Evolutionary conservation across 2,113 vertebrate species (phyloP), one percentile per base, ranked within the genome.

Genomic region (Struthidea cinerea): DNA sequence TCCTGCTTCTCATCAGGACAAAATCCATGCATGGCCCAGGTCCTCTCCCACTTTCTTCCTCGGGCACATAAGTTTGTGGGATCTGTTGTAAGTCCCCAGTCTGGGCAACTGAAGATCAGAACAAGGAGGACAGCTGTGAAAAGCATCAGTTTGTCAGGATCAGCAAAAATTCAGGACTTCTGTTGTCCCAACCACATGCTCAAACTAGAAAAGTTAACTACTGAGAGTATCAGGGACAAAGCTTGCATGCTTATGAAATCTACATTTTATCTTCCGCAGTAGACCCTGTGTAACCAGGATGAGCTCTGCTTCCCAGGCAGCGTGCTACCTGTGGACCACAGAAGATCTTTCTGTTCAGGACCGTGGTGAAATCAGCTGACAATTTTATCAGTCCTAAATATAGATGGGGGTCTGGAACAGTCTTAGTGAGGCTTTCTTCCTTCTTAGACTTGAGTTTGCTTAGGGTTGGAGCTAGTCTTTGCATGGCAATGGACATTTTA

Each of bases 231-330:
- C 61, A 68, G 52, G 21, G 33, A 71, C 17, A 60, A 89, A 71
- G 14, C 26, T 52, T 46, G 6, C 11, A 7, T 47, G 24, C 11
- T 79, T 26, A 28, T 35, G 13, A 49, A 65, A 39, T 81, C 33
- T 44, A 21, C 12, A 7, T 27, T 7, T 1, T 49, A 41, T 85
- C 11, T 83, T 68, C 47, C 6, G 0, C 0, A 10, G 37, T 41
- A 39, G 18, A 21, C 17, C 16, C 68, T 47, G 33, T 3, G 3
- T 41, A 49, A 33, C 12, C 30, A 33, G 30, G 33, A 47, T 42
- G 27, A 84, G 32, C 42, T 81, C 55, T 50, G 39, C 50, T 56
- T 81, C 69, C 39, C 56, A 41, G 37, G 23, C 28, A 85, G 10
- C 32, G 8, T 50, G 13, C 47, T 46, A 4, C 19, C 21, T 17